Conservation (phyloP, 2,797 vertebrate species). For the Fringilla coelebs region DNA sequence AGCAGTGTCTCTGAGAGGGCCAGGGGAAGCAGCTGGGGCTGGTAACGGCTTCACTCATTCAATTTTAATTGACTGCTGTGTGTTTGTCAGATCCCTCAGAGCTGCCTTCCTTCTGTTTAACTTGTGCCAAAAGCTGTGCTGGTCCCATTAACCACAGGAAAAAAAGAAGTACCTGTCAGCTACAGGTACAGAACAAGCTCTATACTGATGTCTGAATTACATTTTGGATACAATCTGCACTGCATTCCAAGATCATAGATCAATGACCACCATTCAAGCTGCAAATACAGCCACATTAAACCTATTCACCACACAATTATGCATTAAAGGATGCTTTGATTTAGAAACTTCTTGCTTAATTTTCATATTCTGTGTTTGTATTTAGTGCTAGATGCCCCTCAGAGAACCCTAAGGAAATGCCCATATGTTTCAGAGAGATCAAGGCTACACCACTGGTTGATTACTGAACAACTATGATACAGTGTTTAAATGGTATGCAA, state of each 20-base stretch:
- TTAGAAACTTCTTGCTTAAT: not conserved
- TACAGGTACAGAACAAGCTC: not conserved
- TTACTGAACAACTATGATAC: not conserved
- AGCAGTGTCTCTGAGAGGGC: not conserved
- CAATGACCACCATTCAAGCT: not conserved
- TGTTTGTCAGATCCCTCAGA: conserved; percentile 12
- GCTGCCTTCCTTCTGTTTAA: not conserved
- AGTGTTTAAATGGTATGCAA: not conserved
- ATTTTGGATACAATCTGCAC: not conserved
- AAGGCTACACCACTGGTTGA: not conserved
- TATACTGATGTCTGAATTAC: not conserved
- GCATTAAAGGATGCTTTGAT: not conserved
- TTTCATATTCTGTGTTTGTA: not conserved
- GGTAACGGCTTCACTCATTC: conserved; percentile 38
- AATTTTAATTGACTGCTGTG: conserved; percentile 54
- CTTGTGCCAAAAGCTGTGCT: conserved; percentile 19
- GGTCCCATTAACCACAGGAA: not conserved
- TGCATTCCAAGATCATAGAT: not conserved
- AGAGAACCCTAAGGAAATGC: not conserved
- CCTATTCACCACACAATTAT: not conserved
- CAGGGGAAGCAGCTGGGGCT: conserved; percentile 36
- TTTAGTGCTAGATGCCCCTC: not conserved
- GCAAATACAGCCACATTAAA: not conserved
- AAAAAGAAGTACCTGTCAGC: not conserved
- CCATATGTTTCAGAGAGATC: not conserved